A percentile compares a stretch with the other conserved stretches of the same genome.
phyloP scores from a whole-genome alignment of 2,113 vertebrate species.

The Diadophis punctatus region DNA sequence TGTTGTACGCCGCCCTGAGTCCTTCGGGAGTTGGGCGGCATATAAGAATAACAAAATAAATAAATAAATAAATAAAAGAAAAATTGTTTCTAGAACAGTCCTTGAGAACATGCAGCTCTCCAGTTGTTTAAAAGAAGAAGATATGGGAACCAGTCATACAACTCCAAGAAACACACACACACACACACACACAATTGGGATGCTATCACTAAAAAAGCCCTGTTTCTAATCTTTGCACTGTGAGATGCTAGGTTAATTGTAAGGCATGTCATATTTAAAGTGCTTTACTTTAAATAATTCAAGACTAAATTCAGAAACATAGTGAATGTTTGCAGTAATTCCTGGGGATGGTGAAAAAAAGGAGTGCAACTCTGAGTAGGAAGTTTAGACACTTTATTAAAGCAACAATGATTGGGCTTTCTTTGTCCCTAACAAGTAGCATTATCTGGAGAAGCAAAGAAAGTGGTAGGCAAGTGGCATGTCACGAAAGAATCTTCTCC shows the following conservation, averaged over 20 bases:
- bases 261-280: background rate
- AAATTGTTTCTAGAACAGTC: background rate
- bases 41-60: too few species aligned
- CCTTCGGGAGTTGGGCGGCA: too few species aligned
- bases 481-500: background rate
- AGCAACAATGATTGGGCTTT: background rate
- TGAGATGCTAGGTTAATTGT: background rate
- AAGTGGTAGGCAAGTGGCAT: background rate
- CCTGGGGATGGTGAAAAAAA: background rate
- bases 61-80: too few species aligned
- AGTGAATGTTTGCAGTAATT: background rate
- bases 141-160: background rate
- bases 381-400: background rate
- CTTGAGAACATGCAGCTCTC: background rate
- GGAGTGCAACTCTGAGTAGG: background rate
- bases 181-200: background rate
- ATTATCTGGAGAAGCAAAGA: background rate
- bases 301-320: background rate
- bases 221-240: background rate
- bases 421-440: background rate
- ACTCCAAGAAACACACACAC: background rate
- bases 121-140: background rate
- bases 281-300: background rate
- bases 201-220: background rate
- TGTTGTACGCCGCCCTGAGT: too few species aligned